A percentile compares a stretch with the other conserved stretches of the same genome.
Evolutionary conservation across 2,113 vertebrate species (phyloP).

Genomic region (Dasyurus viverrinus): DNA sequence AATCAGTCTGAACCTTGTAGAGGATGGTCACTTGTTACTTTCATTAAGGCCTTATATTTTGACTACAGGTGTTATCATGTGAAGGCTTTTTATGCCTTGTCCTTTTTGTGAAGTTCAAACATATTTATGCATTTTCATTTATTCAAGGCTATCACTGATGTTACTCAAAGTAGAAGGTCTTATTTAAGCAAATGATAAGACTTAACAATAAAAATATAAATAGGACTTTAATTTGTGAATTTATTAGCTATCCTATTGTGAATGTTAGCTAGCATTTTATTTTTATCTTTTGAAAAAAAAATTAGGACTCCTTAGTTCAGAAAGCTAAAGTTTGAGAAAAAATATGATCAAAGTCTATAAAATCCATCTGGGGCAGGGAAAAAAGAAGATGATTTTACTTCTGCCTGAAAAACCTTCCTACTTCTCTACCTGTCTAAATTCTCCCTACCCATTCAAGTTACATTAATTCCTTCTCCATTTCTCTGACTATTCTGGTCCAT

Average conservation of each 20-base stretch:
- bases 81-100: neutral
- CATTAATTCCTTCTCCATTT: neutral
- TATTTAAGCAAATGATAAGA: neutral
- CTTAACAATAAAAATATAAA: neutral
- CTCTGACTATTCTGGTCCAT: neutral
- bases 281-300: neutral
- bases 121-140: neutral
- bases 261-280: neutral
- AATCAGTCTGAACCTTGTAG: neutral
- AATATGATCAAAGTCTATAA: neutral
- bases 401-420: neutral
- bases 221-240: neutral
- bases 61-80: neutral
- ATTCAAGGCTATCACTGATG: neutral
- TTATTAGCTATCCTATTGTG: neutral
- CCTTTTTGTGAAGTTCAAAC: neutral
- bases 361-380: neutral
- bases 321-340: neutral
- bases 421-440: neutral
- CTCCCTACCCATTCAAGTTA: neutral
- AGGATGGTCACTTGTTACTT: neutral
- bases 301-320: neutral
- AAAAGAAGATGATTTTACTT: neutral
- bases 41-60: neutral
- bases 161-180: neutral